A percentile compares a stretch with the other conserved stretches of the same genome.
These are phyloP conservation scores for Campodea augens DNA, from an alignment of 1,140 invertebrate genomes.

Conservation along the genomic window DNA sequence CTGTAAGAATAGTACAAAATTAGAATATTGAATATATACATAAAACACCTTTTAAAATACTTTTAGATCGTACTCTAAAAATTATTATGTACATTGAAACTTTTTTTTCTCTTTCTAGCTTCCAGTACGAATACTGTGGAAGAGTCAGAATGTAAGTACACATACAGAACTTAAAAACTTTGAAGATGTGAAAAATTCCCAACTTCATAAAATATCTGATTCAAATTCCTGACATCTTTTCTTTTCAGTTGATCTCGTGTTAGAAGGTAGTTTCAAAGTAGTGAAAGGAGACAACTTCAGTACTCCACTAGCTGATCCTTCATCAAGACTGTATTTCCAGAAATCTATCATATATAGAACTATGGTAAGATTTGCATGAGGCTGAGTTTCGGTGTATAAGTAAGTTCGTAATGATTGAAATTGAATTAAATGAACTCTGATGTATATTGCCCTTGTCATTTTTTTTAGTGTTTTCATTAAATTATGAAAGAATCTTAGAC, in stretches of 20 bases:
- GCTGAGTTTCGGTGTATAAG: constrained; percentile 2
- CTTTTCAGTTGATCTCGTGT: constrained; percentile 39
- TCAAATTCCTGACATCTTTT: background rate
- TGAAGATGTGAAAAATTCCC: too few relatives aligned
- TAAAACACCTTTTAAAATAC: too few relatives aligned
- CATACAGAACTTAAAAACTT: too few relatives aligned
- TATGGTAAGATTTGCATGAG: constrained; percentile 26
- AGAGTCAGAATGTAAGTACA: too few relatives aligned
- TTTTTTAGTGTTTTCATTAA: constrained; percentile 1
- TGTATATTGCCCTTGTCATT: constrained; percentile 2
- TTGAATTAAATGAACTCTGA: background rate
- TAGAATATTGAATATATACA: too few relatives aligned
- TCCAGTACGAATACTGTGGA: too few relatives aligned
- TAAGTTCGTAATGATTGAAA: constrained; percentile 1
- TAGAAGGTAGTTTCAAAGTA: constrained; percentile 44
- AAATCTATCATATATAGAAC: constrained; percentile 39
- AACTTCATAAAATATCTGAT: background rate
- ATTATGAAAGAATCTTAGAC: constrained; percentile 1
- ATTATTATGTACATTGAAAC: too few relatives aligned
- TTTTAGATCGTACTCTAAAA: too few relatives aligned
- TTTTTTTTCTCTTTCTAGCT: too few relatives aligned
- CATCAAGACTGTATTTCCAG: constrained; percentile 30
- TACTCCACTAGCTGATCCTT: constrained; percentile 30
- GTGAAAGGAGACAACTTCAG: constrained; percentile 42
- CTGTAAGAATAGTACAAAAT: too few relatives aligned